Evolutionary conservation across 2,888 invertebrate species (phyloP).

Genomic region (Hypena proboscidalis): DNA sequence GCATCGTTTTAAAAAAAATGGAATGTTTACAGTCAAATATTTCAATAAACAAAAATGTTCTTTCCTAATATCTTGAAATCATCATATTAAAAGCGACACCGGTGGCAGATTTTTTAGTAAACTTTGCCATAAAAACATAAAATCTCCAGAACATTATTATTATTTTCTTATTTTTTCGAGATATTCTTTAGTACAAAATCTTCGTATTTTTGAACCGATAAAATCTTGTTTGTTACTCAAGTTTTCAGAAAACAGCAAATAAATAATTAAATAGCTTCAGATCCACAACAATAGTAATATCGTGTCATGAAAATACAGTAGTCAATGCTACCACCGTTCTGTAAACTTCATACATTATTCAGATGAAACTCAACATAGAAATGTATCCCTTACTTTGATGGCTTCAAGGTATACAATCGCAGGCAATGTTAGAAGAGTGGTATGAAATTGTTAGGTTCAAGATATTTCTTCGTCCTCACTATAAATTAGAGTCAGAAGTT

Average conservation of each 20-base stretch:
- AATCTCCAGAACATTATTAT: too few species aligned
- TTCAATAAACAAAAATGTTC: too few species aligned
- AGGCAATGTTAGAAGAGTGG: neutral
- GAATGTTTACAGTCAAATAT: too few species aligned
- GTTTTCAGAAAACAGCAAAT: slow-evolving; percentile 15
- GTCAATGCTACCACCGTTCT: slow-evolving; percentile 10
- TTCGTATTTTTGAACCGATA: neutral
- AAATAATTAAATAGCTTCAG: slow-evolving; percentile 17
- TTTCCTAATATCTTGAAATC: too few species aligned
- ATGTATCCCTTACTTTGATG: slow-evolving; percentile 16
- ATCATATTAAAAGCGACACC: too few species aligned
- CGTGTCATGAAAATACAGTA: slow-evolving; percentile 28
- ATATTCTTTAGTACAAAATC: too few species aligned
- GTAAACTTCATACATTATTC: slow-evolving; percentile 31
- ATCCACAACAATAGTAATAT: slow-evolving; percentile 21
- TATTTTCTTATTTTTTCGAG: too few species aligned
- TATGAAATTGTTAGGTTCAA: slow-evolving; percentile 16
- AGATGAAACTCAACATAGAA: slow-evolving; percentile 12
- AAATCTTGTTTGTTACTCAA: neutral
- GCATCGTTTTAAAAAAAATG: too few species aligned
- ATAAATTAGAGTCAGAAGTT: neutral
- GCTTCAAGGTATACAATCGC: slow-evolving; percentile 15
- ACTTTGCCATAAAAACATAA: too few species aligned
- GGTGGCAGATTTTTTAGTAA: too few species aligned
- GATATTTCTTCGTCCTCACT: slow-evolving; percentile 8